phyloP scores from a whole-genome alignment of 2,113 vertebrate species.

The Nanorana parkeri region DNA sequence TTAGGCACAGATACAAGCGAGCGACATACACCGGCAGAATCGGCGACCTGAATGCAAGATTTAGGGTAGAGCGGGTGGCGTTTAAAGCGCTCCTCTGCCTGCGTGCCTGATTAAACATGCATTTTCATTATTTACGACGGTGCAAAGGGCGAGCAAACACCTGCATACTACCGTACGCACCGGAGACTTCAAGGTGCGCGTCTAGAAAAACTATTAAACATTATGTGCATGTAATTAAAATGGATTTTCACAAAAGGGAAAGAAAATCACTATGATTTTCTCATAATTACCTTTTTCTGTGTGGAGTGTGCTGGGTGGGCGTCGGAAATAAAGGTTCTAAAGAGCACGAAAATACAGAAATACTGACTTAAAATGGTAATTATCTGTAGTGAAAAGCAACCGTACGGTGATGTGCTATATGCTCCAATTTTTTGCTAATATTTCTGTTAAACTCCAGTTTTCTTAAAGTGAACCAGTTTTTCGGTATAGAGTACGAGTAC shows the following conservation, averaged over 20 bases:
- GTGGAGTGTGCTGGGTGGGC: not conserved
- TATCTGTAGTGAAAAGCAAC: not conserved
- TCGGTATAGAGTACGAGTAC: too few relatives aligned
- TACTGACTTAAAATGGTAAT: slow-evolving; percentile 32
- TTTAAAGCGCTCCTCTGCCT: not conserved
- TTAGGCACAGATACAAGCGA: slow-evolving; percentile 26
- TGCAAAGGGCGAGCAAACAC: not conserved
- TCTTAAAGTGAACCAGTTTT: too few relatives aligned
- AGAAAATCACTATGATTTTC: slow-evolving; percentile 32
- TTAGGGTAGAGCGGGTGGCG: slow-evolving; percentile 17
- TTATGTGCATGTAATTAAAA: slow-evolving; percentile 31
- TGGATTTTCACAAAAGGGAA: slow-evolving; percentile 32
- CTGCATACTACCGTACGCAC: not conserved
- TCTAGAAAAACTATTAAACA: not conserved
- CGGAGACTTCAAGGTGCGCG: not conserved
- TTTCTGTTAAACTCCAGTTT: not conserved
- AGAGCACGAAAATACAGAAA: not conserved
- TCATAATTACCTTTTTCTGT: slow-evolving; percentile 17
- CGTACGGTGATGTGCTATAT: too few relatives aligned
- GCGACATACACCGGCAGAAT: not conserved
- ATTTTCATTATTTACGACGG: slow-evolving; percentile 22
- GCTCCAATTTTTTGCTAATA: not conserved
- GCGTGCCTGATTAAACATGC: slow-evolving; percentile 16
- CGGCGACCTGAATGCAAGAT: not conserved
- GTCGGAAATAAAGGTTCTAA: not conserved